These are phyloP conservation scores for Girardinichthys multiradiatus DNA, from an alignment of 2,113 vertebrate species.

Conservation along the genomic window DNA sequence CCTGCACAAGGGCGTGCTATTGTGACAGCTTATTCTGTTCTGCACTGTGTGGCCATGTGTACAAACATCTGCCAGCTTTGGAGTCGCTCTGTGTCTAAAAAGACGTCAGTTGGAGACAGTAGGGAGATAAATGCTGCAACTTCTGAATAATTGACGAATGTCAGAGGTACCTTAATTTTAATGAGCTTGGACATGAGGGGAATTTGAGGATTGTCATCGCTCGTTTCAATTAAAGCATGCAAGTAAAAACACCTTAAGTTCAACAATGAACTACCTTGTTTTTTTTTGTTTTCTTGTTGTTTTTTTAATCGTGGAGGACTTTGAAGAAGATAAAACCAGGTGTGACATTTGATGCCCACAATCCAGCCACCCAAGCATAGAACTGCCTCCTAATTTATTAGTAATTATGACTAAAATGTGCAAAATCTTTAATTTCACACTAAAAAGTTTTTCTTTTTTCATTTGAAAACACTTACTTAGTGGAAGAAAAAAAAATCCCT, in stretches of 20 bases:
- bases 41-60: conserved; percentile 57
- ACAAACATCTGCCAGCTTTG: conserved; percentile 69
- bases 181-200: conserved; percentile 61
- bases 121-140: conserved; percentile 54
- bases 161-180: conserved; percentile 65
- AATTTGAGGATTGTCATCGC: conserved; percentile 43
- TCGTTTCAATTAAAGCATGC: conserved; percentile 51
- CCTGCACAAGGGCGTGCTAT: conserved; percentile 33
- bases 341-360: conserved; percentile 10
- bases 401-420: background rate
- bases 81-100: conserved; percentile 56
- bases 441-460: background rate
- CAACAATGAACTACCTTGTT: conserved; percentile 25
- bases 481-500: background rate
- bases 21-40: conserved; percentile 63
- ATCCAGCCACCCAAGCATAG: background rate
- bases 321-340: conserved; percentile 11
- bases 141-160: conserved; percentile 70
- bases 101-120: conserved; percentile 51
- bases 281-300: background rate
- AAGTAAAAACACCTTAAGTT: conserved; percentile 36
- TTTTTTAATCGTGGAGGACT: conserved; percentile 24
- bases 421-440: background rate
- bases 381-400: background rate
- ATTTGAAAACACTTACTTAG: background rate